Evolutionary conservation across 2,113 vertebrate genomes (phyloP).

Genomic region (crab-eating macaque (Macaca fascicularis)): T2T-MFA8v1.1 NC_088387.1:36613001-36613500

Average conservation of each 20-base stretch:
- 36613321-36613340: not conserved
- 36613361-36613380: not conserved
- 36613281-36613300: not conserved
- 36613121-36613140: not conserved
- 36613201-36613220: not conserved
- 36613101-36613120: not conserved
- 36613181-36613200: constrained; percentile 24
- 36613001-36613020: not conserved
- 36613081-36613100: not conserved
- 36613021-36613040: not conserved
- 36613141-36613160: not conserved
- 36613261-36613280: not conserved
- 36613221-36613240: not conserved
- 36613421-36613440: not conserved
- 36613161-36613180: constrained; percentile 10
- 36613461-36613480: not conserved
- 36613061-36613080: not conserved
- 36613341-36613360: not conserved
- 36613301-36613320: constrained; percentile 6
- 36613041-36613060: not conserved
- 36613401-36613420: not conserved
- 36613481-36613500: not conserved
- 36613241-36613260: not conserved
- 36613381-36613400: not conserved
- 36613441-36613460: constrained; percentile 27